Base-by-base conservation (phyloP, 2,888 invertebrate genomes). In the Parnassius apollo region DNA sequence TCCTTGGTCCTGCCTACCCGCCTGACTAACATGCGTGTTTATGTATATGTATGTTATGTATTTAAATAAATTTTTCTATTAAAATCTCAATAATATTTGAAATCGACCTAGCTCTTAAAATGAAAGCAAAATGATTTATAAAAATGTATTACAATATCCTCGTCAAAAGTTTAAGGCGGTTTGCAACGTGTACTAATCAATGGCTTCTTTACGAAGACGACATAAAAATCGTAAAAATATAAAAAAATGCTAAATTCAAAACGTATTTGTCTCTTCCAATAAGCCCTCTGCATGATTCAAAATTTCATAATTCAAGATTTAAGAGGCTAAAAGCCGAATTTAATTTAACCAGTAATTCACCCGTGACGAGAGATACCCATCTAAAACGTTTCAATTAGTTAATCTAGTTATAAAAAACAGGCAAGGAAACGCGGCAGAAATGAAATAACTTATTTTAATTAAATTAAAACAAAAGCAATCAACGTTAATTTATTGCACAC, bases 221-320 rank as follows among this genome's bases (percentile, higher is more conserved):
- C 76, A 77, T n/a, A 76, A 75, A 82, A 78, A 75, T 77, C n/a
- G n/a, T 78, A 75, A 76, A 69, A 73, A 71, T 71, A 72, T 70
- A 42, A 60, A 55, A 73, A 71, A 72, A 56, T 56, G 42, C 46
- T 73, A 71, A 72, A 80, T 77, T 74, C 72, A 75, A 72, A 75
- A 75, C 73, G 75, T 76, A 74, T 50, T 74, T 73, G 80, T 75
- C 79, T 78, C 78, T 13, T 69, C 72, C 83, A 84, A 88, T 86
- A 85, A 84, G 82, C 80, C 78, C 76, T 82, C 82, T 89, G 83
- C 85, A 88, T 90, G 85, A 88, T 89, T 88, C 87, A 89, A 85
- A 85, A 85, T 81, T 78, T 77, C 75, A 80, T 78, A 83, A 83
- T n/a, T n/a, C n/a, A n/a, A 83, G 82, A 83, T 83, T 83, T 83